A percentile compares a stretch with the other conserved stretches of the same genome.
phyloP scores from a whole-genome alignment of 2,113 vertebrate species.

The Apteryx mantelli region DNA sequence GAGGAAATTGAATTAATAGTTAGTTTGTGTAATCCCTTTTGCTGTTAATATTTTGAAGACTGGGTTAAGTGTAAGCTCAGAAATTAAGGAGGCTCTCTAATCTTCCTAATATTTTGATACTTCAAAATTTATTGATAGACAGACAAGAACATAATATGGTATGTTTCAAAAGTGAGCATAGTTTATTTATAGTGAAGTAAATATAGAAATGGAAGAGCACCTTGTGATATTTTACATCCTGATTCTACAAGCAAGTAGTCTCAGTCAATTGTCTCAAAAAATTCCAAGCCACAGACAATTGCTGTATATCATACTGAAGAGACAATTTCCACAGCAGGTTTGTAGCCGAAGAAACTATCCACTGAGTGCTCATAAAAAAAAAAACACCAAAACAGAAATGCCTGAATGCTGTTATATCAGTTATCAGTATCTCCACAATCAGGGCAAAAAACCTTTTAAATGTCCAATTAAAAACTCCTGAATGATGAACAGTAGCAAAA shows the following conservation, averaged over 20 bases:
- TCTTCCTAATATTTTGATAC: slow-evolving; percentile 35
- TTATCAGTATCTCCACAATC: not conserved
- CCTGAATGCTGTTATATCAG: not conserved
- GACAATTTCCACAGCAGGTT: not conserved
- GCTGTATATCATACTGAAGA: not conserved
- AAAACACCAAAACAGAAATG: not conserved
- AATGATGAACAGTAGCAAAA: not conserved
- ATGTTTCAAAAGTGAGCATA: not conserved
- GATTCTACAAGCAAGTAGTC: not conserved
- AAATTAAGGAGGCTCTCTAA: slow-evolving; percentile 41
- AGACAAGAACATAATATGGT: not conserved
- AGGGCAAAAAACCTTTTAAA: not conserved
- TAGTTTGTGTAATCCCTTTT: slow-evolving; percentile 26
- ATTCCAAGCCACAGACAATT: not conserved
- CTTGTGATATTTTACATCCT: not conserved
- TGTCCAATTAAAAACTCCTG: slow-evolving; percentile 1
- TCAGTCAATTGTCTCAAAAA: not conserved
- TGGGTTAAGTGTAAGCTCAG: not conserved
- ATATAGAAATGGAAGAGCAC: not conserved
- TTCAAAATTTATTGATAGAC: slow-evolving; percentile 40
- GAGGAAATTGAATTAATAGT: slow-evolving; percentile 32
- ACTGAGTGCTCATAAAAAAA: not conserved
- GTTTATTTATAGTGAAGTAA: not conserved
- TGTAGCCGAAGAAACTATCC: not conserved
- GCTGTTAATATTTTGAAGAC: slow-evolving; percentile 41